Evolutionary conservation across 2,888 invertebrate genomes (phyloP), one percentile per base, ranked within the genome.

Genomic region (Microchrysa polita): DNA sequence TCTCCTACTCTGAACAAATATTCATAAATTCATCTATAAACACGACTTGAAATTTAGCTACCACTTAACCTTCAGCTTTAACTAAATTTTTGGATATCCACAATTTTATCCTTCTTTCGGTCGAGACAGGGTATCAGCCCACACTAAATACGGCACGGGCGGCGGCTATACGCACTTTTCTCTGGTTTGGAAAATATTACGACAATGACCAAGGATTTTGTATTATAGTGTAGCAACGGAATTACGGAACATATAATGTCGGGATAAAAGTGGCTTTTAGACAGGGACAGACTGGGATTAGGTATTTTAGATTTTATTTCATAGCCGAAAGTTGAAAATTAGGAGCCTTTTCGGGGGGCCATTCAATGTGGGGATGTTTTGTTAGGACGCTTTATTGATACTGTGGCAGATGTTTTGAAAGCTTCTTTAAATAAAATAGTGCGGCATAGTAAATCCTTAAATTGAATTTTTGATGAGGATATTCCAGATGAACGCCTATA

Each of bases 21-120:
- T 65, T 65, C 65, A 65, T 65, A 65, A 65, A 65, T 65, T 65
- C 65, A 65, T 65, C 22, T 65, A 65, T 65, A 65, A 65, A 65
- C 65, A 65, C 48, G 65, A 65, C 44, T 65, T 23, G 20, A 65
- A 65, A 65, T 65, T 65, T 65, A 65, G 65, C 44, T 65, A 65
- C 48, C 65, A 65, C 52, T 65, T 65, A 65, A 65, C 65, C 65
- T 65, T 23, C 22, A 18, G 52, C 23, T 61, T 40, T 61, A 18
- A 18, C 61, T 40, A 61, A 61, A 61, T 61, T 23, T 61, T 23
- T 34, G 61, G 60, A 7, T 48, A 48, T 48, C 48, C 48, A 48
- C 4, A 48, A n/a, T 48, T n/a, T n/a, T 48, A 48, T 48, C 48
- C 48, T 48, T 48, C 16, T 48, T 48, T 48, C 10, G 2, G 48